These are phyloP conservation scores for Tribolium madens DNA, from an alignment of 1,140 invertebrate species.

Conservation along the genomic window DNA sequence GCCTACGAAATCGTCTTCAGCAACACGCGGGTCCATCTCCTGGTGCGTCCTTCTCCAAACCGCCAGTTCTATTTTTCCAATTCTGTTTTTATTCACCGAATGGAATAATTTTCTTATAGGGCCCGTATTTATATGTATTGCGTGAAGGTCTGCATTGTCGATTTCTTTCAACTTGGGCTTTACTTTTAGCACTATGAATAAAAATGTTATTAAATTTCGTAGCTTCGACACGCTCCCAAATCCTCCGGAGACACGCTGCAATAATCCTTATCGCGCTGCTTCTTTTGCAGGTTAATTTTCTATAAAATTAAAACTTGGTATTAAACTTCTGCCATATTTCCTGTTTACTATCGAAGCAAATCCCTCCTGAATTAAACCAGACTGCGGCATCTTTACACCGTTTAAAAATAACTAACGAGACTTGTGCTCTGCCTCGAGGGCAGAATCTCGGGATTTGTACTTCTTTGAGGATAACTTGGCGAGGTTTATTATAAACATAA, in stretches of 20 bases:
- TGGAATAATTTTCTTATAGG: slow-evolving; percentile 38
- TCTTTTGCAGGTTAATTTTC: slow-evolving; percentile 10
- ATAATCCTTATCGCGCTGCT: neutral
- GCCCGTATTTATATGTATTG: slow-evolving; percentile 40
- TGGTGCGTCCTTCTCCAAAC: neutral
- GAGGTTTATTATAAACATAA: slow-evolving; percentile 54
- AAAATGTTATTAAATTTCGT: slow-evolving; percentile 32
- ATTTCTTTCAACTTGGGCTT: slow-evolving; percentile 8
- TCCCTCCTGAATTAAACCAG: slow-evolving; percentile 6
- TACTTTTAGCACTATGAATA: neutral
- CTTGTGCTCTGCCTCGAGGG: neutral
- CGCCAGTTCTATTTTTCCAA: slow-evolving; percentile 10
- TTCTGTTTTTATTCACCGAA: slow-evolving; percentile 36
- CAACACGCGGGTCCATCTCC: too few species aligned
- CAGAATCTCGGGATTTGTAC: neutral
- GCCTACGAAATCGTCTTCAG: slow-evolving; percentile 27
- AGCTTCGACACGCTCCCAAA: neutral
- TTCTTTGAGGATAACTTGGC: slow-evolving; percentile 48
- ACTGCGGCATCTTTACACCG: slow-evolving; percentile 2
- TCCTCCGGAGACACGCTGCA: neutral
- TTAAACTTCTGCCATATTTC: slow-evolving; percentile 14
- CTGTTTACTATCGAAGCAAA: slow-evolving; percentile 26
- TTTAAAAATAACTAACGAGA: slow-evolving; percentile 16
- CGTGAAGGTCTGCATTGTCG: slow-evolving; percentile 21
- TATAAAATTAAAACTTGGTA: slow-evolving; percentile 11